Base-by-base conservation (phyloP, 2,797 vertebrate species). In the Schizopygopsis malacanthus region DNA sequence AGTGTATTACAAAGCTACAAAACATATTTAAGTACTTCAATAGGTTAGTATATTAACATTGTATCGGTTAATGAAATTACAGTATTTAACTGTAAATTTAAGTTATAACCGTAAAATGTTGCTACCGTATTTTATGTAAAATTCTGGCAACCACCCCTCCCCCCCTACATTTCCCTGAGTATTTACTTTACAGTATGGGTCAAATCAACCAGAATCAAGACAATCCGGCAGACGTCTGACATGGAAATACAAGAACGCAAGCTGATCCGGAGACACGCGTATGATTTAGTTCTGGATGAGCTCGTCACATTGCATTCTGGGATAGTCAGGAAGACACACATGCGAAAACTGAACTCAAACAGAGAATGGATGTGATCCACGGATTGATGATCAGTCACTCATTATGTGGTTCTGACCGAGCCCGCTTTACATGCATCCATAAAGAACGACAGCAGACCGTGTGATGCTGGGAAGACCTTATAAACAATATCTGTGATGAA, bases 401-500 rank as follows among this genome's bases (percentile, higher is more conserved):
- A 16, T 50, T 15, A 59, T 6, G 16, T 54, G 16, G 16, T 54
- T 54, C 56, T n/a, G 20, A 65, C 61, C 6, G 25, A 63, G 61
- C 11, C 59, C 4, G n/a, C 4, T 63, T 63, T 13, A 63, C 61
- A 63, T 28, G 25, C 25, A 63, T 63, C 33, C 2, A 65, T 65
- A 28, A 15, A 63, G n/a, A 65, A 65, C 13, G 0, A 65, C 61
- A 33, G 25, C 61, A 86, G 84, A 79, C 67, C 76, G 72, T 6
- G 65, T 84, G 83, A 83, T 0, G 67, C 56, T 77, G 77, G 37
- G 77, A 78, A 33, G 45, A 43, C 81, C 39, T 61, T 47, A 47
- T 63, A 72, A 82, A 39, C 71, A 83, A 85, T 85, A 79, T 82
- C 69, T 77, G 47, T 73, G 43, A 70, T 83, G 69, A 88, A 84